Evolutionary conservation across 2,888 invertebrate species (phyloP).

Genomic region (Apoderus coryli): DNA sequence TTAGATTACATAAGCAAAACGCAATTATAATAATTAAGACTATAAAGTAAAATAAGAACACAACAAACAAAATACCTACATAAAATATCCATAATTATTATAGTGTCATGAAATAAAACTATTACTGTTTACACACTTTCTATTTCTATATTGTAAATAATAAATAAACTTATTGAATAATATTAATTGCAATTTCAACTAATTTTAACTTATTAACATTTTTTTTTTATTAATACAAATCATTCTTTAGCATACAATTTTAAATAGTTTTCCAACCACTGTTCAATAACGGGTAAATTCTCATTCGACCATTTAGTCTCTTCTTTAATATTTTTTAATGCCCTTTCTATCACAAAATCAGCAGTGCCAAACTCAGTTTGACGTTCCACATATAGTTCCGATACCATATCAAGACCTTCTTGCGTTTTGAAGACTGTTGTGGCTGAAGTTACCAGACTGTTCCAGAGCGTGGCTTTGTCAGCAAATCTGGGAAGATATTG

Average conservation of each 20-base stretch:
- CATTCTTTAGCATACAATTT: conserved; percentile 19
- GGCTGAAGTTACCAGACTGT: conserved; percentile 56
- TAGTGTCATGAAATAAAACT: no score
- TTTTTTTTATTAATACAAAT: no score
- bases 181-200: no score
- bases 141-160: no score
- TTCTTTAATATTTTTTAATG: conserved; percentile 55
- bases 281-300: conserved; percentile 58
- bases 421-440: conserved; percentile 63
- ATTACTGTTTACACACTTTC: no score
- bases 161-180: no score
- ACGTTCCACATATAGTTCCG: conserved; percentile 45
- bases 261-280: conserved; percentile 51
- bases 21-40: no score
- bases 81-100: no score
- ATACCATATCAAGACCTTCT: conserved; percentile 55
- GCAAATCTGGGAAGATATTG: conserved; percentile 42
- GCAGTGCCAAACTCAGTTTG: conserved; percentile 58
- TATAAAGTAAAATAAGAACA: no score
- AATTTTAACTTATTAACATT: no score
- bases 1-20: no score
- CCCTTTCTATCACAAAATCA: conserved; percentile 57
- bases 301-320: conserved; percentile 64
- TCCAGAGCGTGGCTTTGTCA: conserved; percentile 60
- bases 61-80: no score